Evolutionary conservation across 2,113 vertebrate genomes (phyloP).

Genomic region (Archilochus colubris): DNA sequence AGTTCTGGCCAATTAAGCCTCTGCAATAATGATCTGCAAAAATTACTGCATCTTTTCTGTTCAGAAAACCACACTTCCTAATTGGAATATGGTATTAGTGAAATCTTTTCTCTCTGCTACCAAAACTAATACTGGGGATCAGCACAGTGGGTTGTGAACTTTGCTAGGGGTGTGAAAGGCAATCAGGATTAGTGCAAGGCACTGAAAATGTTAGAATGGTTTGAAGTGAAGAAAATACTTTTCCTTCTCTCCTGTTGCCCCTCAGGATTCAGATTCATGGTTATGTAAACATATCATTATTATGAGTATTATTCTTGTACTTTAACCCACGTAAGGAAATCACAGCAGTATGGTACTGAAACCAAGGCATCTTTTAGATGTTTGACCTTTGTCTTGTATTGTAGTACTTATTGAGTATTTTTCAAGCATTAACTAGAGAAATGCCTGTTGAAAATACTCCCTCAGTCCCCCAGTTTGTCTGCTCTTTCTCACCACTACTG

Average conservation of each 20-base stretch:
- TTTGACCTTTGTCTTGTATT: not conserved
- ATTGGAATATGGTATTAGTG: not conserved
- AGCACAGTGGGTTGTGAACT: not conserved
- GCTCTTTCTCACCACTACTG: not conserved
- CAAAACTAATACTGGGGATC: not conserved
- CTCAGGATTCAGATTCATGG: not conserved
- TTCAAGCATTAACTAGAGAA: not conserved
- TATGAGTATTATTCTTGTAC: not conserved
- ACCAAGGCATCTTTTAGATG: not conserved
- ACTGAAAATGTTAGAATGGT: no score
- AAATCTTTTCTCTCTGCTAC: not conserved
- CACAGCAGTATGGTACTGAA: not conserved
- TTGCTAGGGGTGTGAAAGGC: not conserved
- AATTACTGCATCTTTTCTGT: constrained; percentile 19
- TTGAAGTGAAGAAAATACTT: not conserved
- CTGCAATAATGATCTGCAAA: constrained; percentile 32
- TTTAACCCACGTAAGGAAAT: not conserved
- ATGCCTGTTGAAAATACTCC: not conserved
- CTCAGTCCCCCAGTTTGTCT: not conserved
- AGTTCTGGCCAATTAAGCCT: constrained; percentile 45
- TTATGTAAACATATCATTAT: not conserved
- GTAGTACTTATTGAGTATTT: not conserved
- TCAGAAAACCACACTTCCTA: not conserved
- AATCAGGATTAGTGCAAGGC: not conserved
- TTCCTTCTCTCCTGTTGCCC: not conserved